Base-by-base conservation (phyloP, 2,113 vertebrate species). In the Hypocryptadius cinnamomeus region DNA sequence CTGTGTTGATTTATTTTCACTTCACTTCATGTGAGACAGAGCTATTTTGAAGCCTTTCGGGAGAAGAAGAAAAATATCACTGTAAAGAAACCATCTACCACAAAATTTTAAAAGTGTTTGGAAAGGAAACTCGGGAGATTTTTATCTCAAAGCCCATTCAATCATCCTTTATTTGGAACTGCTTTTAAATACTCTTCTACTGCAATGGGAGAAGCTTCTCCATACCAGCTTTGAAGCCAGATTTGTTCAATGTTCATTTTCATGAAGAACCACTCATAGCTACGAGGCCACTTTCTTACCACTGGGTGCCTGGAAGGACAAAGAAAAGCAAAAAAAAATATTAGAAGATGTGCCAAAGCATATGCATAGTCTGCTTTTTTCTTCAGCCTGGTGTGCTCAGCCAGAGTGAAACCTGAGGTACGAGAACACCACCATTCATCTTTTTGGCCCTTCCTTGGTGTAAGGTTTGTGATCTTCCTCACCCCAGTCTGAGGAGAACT, bases 181-280 rank as follows among this genome's bases (percentile, higher is more conserved):
- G 96, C 97, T 97, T 96, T 97, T 95, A 98, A 98, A 96, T 98
- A 98, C 22, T 98, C 98, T 80, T 98, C 98, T 81, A 90, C 92
- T 71, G 93, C 77, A 90, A 98, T 83, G 42, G 92, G 53, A 14
- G 93, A 78, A 56, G 96, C 70, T 54, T 97, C 97, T 92, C 98
- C 98, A 79, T 98, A 98, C 97, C 98, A 98, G 66, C 92, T 98
- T 81, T 98, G 97, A 77, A 98, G 96, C 97, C 97, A 98, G 74
- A 98, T 69, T 8, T 98, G 92, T 44, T 98, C 96, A 92, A 98
- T 87, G 69, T 93, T 97, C 98, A 98, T 98, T 97, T 98, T 98
- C 98, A 98, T 98, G 85, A 98, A 98, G 94, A 98, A 97, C 97
- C 98, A 98, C 37, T 98, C 97, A 27, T 98, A 97, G 91, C 95